Conservation (phyloP, 2,797 vertebrate species). For the Xenentodon cancila region DNA sequence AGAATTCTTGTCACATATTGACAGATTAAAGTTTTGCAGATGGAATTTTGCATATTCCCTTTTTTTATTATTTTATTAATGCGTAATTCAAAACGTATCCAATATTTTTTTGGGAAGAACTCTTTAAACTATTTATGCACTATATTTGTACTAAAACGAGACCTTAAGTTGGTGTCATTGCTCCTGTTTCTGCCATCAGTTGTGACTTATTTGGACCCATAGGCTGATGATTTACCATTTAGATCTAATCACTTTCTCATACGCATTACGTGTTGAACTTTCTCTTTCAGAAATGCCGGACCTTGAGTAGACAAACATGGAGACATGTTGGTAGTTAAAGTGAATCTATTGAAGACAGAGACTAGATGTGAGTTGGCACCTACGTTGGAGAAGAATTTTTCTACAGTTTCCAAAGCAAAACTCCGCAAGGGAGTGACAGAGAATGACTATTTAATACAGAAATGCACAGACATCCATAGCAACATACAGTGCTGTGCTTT, state of each 20-base stretch:
- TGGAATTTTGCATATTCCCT: no score
- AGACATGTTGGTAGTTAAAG: background rate
- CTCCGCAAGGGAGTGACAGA: conserved; percentile 73
- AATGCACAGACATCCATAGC: conserved; percentile 80
- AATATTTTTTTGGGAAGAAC: no score
- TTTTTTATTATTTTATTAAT: no score
- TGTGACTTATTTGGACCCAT: no score
- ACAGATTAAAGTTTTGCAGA: no score
- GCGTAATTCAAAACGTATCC: no score
- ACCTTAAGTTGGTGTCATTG: no score
- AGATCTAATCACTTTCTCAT: background rate
- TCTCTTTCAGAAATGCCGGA: conserved; percentile 90
- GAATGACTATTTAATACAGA: conserved; percentile 83
- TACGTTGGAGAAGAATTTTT: conserved; percentile 67
- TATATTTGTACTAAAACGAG: no score
- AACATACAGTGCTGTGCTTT: conserved; percentile 82
- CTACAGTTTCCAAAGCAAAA: conserved; percentile 73
- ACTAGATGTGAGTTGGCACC: conserved; percentile 83
- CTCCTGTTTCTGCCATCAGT: no score
- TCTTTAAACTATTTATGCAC: no score
- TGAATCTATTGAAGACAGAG: conserved; percentile 40
- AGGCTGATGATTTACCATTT: background rate
- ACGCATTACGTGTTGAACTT: conserved; percentile 9
- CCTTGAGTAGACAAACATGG: conserved; percentile 87
- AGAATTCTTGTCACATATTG: no score